Evolutionary conservation across 2,113 vertebrate genomes (phyloP).

Genomic region (Noctilio leporinus): DNA sequence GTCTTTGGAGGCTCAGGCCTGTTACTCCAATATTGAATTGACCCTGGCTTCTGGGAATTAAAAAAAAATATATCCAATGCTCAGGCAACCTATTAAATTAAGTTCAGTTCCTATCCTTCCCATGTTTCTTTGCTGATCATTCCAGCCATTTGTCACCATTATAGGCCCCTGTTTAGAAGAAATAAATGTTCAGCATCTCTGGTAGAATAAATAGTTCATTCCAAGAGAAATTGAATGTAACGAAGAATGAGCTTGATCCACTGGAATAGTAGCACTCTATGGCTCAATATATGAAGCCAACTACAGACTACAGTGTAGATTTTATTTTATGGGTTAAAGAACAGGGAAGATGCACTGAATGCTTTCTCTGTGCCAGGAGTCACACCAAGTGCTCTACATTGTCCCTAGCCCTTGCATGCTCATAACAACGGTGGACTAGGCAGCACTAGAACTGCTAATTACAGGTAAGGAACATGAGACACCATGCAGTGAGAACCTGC

Average conservation of each 20-base stretch:
- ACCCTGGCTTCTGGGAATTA: background rate
- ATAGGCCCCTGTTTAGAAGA: background rate
- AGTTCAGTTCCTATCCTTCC: background rate
- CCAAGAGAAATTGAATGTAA: background rate
- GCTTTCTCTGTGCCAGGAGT: background rate
- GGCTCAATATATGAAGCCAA: background rate
- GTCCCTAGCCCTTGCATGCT: background rate
- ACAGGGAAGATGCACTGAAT: background rate
- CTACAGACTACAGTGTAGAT: background rate
- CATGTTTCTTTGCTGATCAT: background rate
- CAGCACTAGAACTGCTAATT: fast-evolving
- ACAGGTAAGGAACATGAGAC: background rate
- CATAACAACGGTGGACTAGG: too few species aligned
- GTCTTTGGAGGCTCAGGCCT: background rate
- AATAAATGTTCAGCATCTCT: background rate
- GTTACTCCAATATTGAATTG: background rate
- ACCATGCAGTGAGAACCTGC: too few species aligned
- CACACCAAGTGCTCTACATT: fast-evolving
- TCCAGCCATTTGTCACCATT: background rate
- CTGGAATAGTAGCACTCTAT: background rate
- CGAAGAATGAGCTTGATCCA: background rate
- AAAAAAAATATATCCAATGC: background rate
- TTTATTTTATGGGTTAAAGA: background rate
- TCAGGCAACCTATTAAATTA: background rate
- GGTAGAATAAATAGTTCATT: background rate